Evolutionary conservation across 2,797 vertebrate genomes (phyloP), one percentile per base, ranked within the genome.

Genomic region (Etheostoma perlongum): DNA sequence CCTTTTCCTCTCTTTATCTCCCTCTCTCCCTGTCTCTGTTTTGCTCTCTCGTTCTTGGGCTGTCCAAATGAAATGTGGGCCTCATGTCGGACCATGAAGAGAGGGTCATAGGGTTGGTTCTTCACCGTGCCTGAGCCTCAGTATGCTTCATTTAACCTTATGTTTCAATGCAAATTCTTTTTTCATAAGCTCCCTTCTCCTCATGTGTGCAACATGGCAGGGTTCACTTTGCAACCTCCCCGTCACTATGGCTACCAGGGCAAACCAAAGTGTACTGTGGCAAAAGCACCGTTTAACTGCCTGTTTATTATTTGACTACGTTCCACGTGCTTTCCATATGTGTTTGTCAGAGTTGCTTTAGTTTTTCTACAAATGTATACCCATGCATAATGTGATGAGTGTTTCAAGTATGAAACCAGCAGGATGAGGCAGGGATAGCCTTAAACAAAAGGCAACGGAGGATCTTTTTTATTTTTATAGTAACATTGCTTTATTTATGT

Each of bases 161-260:
- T 95, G 92, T 95, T 95, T 95, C 88, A 94, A 93, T 94, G 93
- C 93, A 92, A 93, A 94, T 93, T 85, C 79, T 88, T 79, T 87
- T 88, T 92, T 93, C 87, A 91, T 82, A 73, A 88, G 85, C 85
- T 79, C 78, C 85, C 80, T 48, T 78, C 83, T 85, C 86, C 89
- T 92, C 87, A 91, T 89, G 83, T 85, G 91, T 88, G 91, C 90
- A 91, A 95, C 94, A 87, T 87, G 83, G 86, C 91, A 87, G 85
- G 87, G 90, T 86, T 91, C 84, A 88, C 82, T 79, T 86, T 87
- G 74, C 85, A 83, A 86, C 82, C 88, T 83, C 74, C 49, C 49
- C 15, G 72, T 92, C 88, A 81, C 89, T 84, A 83, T 88, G 83
- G 85, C 80, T 78, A 86, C 84, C 18, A 6, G 62, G 72, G 67